A percentile compares a stretch with the other conserved stretches of the same genome.
Conservation (phyloP, 2,797 vertebrate genomes). For the Molossus molossus region DNA sequence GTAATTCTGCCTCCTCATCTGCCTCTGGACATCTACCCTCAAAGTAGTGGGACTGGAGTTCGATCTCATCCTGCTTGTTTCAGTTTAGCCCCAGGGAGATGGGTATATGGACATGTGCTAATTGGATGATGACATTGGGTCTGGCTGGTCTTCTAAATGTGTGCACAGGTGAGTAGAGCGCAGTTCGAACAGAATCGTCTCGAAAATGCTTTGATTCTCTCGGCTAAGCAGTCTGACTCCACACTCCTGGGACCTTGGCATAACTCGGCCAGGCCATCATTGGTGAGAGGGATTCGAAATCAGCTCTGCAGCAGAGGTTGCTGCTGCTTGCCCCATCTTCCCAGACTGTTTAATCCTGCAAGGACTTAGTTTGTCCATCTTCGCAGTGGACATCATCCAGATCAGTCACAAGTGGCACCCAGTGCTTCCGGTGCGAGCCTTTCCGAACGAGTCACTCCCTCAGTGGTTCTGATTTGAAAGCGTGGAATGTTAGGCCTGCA, state of each 20-base stretch:
- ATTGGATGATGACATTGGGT: slow-evolving; percentile 74
- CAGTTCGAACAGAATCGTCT: slow-evolving; percentile 79
- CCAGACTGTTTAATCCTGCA: neutral
- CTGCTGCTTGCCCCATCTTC: neutral
- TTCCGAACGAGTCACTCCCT: neutral
- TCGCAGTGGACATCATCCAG: slow-evolving; percentile 7
- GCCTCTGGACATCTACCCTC: slow-evolving; percentile 61
- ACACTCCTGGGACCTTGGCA: slow-evolving; percentile 65
- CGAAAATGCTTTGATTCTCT: slow-evolving; percentile 81
- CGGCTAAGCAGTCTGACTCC: slow-evolving; percentile 69
- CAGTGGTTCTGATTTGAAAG: neutral
- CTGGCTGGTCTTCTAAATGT: slow-evolving; percentile 69
- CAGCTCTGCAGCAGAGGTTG: neutral
- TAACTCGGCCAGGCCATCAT: slow-evolving; percentile 25
- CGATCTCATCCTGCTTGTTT: slow-evolving; percentile 75
- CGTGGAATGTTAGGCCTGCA: neutral
- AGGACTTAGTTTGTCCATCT: slow-evolving; percentile 56
- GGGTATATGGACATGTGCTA: slow-evolving; percentile 70
- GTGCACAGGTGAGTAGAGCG: slow-evolving; percentile 59
- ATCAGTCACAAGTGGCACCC: neutral
- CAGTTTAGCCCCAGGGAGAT: slow-evolving; percentile 66
- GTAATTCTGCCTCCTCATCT: slow-evolving; percentile 43
- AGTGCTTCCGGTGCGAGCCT: neutral
- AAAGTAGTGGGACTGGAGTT: slow-evolving; percentile 60
- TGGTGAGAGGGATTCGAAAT: slow-evolving; percentile 38